phyloP scores from a whole-genome alignment of 2,888 invertebrate genomes.

The Pollenia labialis region DNA sequence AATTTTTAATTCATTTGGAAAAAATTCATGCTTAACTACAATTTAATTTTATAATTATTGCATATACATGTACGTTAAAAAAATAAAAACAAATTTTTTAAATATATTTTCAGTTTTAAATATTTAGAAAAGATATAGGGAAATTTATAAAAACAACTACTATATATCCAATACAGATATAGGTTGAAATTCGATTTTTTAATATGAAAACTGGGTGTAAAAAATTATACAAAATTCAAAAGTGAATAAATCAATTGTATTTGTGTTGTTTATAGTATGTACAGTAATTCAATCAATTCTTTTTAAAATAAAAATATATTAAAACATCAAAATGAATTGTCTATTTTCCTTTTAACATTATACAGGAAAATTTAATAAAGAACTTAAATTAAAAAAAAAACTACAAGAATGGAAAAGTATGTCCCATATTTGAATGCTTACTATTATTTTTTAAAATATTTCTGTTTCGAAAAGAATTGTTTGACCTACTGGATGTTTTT shows the following conservation, averaged over 20 bases:
- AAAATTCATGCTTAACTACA: conserved; percentile 50
- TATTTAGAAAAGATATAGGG: conserved; percentile 14
- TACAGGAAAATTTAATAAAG: too few species aligned
- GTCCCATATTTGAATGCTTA: too few species aligned
- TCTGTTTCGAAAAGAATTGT: too few species aligned
- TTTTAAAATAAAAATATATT: background rate
- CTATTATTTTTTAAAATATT: too few species aligned
- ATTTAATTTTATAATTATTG: conserved; percentile 65
- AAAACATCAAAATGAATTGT: too few species aligned
- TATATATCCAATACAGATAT: conserved; percentile 18
- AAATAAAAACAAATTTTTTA: conserved; percentile 25
- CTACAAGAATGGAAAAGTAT: too few species aligned
- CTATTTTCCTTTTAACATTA: too few species aligned
- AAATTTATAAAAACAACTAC: conserved; percentile 5
- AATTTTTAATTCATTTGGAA: conserved; percentile 52
- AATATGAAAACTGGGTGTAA: background rate
- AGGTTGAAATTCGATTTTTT: conserved; percentile 4
- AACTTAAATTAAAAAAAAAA: too few species aligned
- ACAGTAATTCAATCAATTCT: background rate
- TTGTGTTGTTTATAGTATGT: background rate
- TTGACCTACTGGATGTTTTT: background rate
- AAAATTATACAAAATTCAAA: conserved; percentile 52
- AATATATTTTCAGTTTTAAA: conserved; percentile 37
- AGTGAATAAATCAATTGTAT: conserved; percentile 37
- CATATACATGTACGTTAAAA: conserved; percentile 36